A percentile compares a stretch with the other conserved stretches of the same genome.
Conservation (phyloP, 2,113 vertebrate genomes). For the Lycaon pictus region DNA sequence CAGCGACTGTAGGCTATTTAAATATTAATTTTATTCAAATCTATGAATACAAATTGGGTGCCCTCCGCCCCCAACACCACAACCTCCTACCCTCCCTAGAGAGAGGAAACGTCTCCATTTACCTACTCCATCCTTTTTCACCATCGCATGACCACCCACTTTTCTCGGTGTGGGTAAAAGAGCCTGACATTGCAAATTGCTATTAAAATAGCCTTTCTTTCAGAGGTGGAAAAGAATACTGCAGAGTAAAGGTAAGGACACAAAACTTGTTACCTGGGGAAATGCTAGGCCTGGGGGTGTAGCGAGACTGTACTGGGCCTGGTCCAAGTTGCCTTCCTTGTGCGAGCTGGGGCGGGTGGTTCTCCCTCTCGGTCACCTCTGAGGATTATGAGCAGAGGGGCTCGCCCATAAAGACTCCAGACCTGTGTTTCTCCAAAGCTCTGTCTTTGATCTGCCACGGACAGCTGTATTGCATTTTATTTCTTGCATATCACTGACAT, state of each 20-base stretch:
- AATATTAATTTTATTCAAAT: constrained; percentile 53
- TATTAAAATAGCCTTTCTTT: constrained; percentile 67
- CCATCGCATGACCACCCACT: background rate
- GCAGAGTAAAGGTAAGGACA: constrained; percentile 67
- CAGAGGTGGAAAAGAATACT: constrained; percentile 58
- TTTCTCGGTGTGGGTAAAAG: background rate
- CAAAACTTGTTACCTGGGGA: background rate
- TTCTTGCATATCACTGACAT: constrained; percentile 32
- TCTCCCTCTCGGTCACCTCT: background rate
- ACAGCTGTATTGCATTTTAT: background rate
- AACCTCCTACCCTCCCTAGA: background rate
- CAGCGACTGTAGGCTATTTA: constrained; percentile 38
- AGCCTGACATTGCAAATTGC: constrained; percentile 20
- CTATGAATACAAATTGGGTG: constrained; percentile 1
- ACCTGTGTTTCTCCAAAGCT: background rate
- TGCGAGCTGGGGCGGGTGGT: background rate
- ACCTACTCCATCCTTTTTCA: too few relatives aligned
- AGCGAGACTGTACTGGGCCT: background rate
- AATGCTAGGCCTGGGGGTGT: background rate
- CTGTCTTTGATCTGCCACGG: background rate
- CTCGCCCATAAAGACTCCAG: background rate
- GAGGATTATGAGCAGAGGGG: background rate
- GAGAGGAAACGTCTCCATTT: constrained; percentile 9
- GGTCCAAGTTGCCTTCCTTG: background rate
- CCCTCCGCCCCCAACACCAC: background rate